A percentile compares a stretch with the other conserved stretches of the same genome.
Evolutionary conservation across 2,797 vertebrate species (phyloP).

Genomic region (Prionace glauca): DNA sequence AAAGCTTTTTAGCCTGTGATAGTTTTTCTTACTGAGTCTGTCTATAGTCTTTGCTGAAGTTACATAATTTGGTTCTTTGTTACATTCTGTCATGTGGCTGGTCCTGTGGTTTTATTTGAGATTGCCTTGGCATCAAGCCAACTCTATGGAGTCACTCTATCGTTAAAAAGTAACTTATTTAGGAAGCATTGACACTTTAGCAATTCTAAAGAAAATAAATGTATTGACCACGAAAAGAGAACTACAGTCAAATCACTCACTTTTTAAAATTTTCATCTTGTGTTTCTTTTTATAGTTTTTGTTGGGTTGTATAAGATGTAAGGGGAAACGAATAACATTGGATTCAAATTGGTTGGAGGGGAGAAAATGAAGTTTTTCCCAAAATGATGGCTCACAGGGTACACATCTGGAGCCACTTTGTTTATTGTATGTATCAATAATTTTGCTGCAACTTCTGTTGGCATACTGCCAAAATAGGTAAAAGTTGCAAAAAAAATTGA

Average conservation of each 20-base stretch:
- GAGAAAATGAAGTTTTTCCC: too few relatives aligned
- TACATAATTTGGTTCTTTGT: neutral
- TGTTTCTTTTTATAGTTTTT: too few relatives aligned
- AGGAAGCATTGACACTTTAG: neutral
- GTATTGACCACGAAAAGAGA: neutral
- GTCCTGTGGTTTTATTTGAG: neutral
- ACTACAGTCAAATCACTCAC: neutral
- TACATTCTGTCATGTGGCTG: neutral
- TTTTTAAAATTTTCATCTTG: too few relatives aligned
- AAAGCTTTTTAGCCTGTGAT: neutral
- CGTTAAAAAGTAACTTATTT: neutral
- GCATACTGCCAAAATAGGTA: too few relatives aligned
- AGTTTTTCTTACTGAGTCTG: neutral
- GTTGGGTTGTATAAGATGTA: too few relatives aligned
- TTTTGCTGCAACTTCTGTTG: too few relatives aligned
- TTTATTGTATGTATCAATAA: too few relatives aligned
- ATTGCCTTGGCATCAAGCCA: neutral
- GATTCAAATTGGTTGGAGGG: too few relatives aligned
- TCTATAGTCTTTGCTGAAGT: neutral
- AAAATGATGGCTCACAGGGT: too few relatives aligned
- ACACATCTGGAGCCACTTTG: too few relatives aligned
- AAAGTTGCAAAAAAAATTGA: too few relatives aligned
- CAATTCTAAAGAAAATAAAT: neutral
- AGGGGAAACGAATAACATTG: too few relatives aligned
- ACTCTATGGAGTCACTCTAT: neutral